Percentiles rank a stretch among this genome's conserved stretches.
Evolutionary conservation across 2,888 invertebrate genomes (phyloP).

Genomic region (Nemoura dubitans): DNA sequence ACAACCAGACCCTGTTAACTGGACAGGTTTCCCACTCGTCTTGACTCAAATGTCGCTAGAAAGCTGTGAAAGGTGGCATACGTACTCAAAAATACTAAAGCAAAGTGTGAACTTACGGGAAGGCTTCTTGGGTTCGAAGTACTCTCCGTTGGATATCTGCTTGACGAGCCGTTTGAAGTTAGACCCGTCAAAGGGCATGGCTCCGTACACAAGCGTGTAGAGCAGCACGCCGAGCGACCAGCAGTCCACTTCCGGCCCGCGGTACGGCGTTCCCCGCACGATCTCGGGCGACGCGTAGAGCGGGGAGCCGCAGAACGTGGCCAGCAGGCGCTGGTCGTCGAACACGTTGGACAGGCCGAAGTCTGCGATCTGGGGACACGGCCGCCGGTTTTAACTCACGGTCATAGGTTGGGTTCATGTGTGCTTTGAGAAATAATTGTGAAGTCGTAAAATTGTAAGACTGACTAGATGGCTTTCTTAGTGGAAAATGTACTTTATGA

Average conservation of each 20-base stretch:
- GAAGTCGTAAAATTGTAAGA: too few species aligned
- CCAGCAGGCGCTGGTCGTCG: slow-evolving; percentile 83
- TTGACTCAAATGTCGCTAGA: too few species aligned
- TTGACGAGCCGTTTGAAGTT: slow-evolving; percentile 96
- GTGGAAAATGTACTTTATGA: too few species aligned
- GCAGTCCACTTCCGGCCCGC: slow-evolving; percentile 87
- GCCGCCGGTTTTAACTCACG: neutral
- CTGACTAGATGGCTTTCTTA: too few species aligned
- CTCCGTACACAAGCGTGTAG: slow-evolving; percentile 98
- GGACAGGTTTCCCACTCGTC: too few species aligned
- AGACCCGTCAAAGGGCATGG: slow-evolving; percentile 99
- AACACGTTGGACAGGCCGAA: slow-evolving; percentile 98
- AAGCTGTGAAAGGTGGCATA: too few species aligned
- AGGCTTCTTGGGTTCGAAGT: slow-evolving; percentile 94
- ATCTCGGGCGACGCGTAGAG: slow-evolving; percentile 98
- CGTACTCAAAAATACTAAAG: too few species aligned
- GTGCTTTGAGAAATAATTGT: too few species aligned
- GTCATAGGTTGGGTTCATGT: too few species aligned
- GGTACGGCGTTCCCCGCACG: slow-evolving; percentile 95
- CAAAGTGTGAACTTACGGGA: slow-evolving; percentile 87
- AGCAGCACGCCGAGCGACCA: slow-evolving; percentile 95
- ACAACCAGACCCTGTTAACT: too few species aligned
- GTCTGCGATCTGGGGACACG: slow-evolving; percentile 85
- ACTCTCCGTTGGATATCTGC: slow-evolving; percentile 97
- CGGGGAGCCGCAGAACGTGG: slow-evolving; percentile 96